Conservation (phyloP, 2,888 invertebrate genomes). For the Athrips mouffetella region DNA sequence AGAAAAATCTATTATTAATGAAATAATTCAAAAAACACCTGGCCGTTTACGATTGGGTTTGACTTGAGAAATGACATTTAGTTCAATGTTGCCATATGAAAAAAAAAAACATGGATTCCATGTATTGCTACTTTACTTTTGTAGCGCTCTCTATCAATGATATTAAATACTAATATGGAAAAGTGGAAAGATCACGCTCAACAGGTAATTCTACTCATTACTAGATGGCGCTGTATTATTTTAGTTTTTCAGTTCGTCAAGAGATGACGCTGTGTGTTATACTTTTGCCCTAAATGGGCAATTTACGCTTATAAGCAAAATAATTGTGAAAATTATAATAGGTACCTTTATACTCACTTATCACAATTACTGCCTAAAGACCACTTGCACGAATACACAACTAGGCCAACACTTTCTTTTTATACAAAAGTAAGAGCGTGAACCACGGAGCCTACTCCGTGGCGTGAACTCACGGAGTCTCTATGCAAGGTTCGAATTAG, state of each 20-base stretch:
- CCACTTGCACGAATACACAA: neutral
- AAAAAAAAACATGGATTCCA: neutral
- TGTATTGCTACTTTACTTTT: neutral
- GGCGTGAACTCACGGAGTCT: too few species aligned
- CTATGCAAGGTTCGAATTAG: too few species aligned
- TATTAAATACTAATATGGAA: neutral
- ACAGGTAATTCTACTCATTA: neutral
- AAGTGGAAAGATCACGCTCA: neutral
- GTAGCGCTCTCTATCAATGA: neutral
- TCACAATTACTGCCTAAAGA: neutral
- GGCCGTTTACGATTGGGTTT: slow-evolving; percentile 2
- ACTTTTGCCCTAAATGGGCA: too few species aligned
- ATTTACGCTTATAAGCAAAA: too few species aligned
- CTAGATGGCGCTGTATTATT: neutral
- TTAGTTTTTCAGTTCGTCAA: neutral
- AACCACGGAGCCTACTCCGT: too few species aligned
- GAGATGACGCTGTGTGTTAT: neutral
- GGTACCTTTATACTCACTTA: neutral
- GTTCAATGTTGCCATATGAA: neutral
- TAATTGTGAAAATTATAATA: too few species aligned
- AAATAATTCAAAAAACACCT: slow-evolving; percentile 4
- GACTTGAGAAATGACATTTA: neutral
- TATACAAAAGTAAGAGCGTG: neutral
- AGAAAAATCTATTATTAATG: neutral
- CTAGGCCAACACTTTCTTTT: neutral